Conservation (phyloP, 2,113 vertebrate species). For the Cyphomyrus plagiostoma region DNA sequence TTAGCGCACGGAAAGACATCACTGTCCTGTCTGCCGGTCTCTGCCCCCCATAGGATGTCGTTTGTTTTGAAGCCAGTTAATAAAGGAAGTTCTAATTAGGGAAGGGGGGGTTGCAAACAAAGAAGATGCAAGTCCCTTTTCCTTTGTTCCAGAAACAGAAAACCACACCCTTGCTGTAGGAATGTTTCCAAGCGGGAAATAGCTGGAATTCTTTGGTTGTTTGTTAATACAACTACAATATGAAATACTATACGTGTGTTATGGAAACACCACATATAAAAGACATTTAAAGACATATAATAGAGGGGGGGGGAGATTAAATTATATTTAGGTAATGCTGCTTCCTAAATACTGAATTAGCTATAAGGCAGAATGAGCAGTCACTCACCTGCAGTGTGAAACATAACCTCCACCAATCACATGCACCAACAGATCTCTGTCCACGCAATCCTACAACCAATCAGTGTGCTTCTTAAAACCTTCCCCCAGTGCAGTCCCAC, state of each 20-base stretch:
- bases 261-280: neutral
- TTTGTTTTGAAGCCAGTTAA: conserved; percentile 30
- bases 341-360: neutral
- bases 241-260: neutral
- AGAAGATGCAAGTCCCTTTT: conserved; percentile 24
- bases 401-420: neutral
- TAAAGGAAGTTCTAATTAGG: conserved; percentile 53
- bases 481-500: neutral
- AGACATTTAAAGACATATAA: neutral
- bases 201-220: neutral
- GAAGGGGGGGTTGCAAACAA: conserved; percentile 40
- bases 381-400: too few species aligned
- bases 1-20: conserved; percentile 19
- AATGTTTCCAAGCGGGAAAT: conserved; percentile 39
- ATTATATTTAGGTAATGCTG: neutral
- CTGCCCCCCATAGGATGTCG: conserved; percentile 18
- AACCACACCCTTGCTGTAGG: conserved; percentile 52
- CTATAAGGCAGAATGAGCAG: neutral
- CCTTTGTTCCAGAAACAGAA: conserved; percentile 32
- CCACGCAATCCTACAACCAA: neutral
- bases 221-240: neutral
- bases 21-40: conserved; percentile 21
- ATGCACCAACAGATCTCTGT: neutral
- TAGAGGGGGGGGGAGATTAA: neutral
- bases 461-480: neutral